Base-by-base conservation (phyloP, 2,113 vertebrate species). In the Petaurus breviceps region DNA sequence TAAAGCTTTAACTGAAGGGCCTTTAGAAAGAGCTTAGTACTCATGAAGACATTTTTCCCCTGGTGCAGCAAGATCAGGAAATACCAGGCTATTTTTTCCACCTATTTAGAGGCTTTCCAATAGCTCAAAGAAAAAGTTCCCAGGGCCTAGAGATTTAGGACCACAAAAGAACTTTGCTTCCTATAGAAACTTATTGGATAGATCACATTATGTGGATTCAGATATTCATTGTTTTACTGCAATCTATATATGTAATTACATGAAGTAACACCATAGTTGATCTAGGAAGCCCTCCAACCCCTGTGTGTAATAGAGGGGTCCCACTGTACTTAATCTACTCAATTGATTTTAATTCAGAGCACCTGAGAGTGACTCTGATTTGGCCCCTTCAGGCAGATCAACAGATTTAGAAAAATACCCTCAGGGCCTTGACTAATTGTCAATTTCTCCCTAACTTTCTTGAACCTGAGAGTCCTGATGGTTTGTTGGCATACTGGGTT, bases 1-100 rank as follows among this genome's bases (percentile, higher is more conserved):
- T 98, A 92, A 96, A 37, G 46, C 94, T 98, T 95, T 94, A 91
- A 95, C 50, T 92, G 0, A 0, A 92, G 57, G 96, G 97, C 51
- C 57, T 97, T 94, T 96, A 77, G 92, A 95, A 92, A 96, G 61
- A n/a, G 94, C 61, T 89, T 22, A 92, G 54, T 1, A 50, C 54
- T 96, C 14, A n/a, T 54, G 50, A 50, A 92, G 91, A 97, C 49
- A 1, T 28, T 91, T 97, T 96, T 23, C 92, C 24, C 89, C 11
- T 84, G 37, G n/a, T 91, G 57, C 57, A 95, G 89, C 90, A 96
- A 96, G 95, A 31, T 50, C 9, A 94, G 50, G 92, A 53, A 89
- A 84, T 53, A 94, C 53, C 91, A 95, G 94, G 50, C 54, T 55
- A 93, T 47, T n/a, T 95, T 57, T 92, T 96, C 28, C 9, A 43